Conservation (phyloP, 2,888 invertebrate species). For the Melanostoma mellinum region DNA sequence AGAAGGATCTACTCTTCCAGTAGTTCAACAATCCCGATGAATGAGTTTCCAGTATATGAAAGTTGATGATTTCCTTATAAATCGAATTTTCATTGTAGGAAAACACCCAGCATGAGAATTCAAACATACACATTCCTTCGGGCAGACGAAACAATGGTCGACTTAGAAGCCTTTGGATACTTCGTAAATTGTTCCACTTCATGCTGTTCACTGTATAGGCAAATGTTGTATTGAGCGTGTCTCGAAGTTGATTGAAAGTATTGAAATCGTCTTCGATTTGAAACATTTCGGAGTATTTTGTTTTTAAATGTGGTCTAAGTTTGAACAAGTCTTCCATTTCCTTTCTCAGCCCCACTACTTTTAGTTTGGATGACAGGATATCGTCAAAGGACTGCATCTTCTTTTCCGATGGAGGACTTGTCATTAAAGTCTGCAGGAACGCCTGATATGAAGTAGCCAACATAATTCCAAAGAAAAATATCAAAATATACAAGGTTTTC, state of each 20-base stretch:
- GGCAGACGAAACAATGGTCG: slow-evolving; percentile 76
- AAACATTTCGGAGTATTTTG: slow-evolving; percentile 76
- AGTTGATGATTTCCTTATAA: slow-evolving; percentile 72
- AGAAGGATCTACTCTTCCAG: slow-evolving; percentile 75
- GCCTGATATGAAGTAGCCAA: too few species aligned
- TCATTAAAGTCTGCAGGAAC: too few species aligned
- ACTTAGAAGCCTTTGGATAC: slow-evolving; percentile 77
- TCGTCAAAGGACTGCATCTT: too few species aligned
- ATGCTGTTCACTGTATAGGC: slow-evolving; percentile 76
- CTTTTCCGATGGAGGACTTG: too few species aligned
- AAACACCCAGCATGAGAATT: slow-evolving; percentile 76
- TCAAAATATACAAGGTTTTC: too few species aligned
- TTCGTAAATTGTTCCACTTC: slow-evolving; percentile 77
- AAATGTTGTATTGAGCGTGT: slow-evolving; percentile 75
- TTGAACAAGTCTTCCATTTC: neutral
- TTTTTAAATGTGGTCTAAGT: slow-evolving; percentile 60
- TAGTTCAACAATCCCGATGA: slow-evolving; percentile 73
- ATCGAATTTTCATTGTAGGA: slow-evolving; percentile 77
- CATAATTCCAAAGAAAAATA: too few species aligned
- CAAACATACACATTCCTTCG: slow-evolving; percentile 76
- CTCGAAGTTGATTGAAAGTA: slow-evolving; percentile 74
- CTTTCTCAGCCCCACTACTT: slow-evolving; percentile 58
- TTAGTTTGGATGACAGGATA: too few species aligned
- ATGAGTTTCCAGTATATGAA: slow-evolving; percentile 74
- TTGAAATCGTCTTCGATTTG: slow-evolving; percentile 71